These are phyloP conservation scores for Diplolepis rosae DNA, from an alignment of 2,888 invertebrate species.

Conservation along the genomic window DNA sequence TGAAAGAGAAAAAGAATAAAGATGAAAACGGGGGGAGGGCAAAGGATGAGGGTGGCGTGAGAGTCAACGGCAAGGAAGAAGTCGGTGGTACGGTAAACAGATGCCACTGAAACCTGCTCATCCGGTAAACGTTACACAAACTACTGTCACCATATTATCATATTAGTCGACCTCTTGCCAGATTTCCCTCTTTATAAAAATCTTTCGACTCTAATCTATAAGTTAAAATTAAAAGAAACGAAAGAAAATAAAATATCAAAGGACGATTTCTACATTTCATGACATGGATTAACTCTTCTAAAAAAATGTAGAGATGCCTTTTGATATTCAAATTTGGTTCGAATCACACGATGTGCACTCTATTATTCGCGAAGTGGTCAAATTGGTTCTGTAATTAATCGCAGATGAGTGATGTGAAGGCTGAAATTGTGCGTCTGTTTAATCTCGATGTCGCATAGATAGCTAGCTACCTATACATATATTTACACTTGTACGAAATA, in stretches of 20 bases:
- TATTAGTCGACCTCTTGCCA: slow-evolving; percentile 50
- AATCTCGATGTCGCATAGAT: background rate
- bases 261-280: no score
- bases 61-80: slow-evolving; percentile 52
- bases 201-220: background rate
- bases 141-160: slow-evolving; percentile 54
- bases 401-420: slow-evolving; percentile 4
- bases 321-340: background rate
- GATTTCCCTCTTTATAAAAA: slow-evolving; percentile 50
- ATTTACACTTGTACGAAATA: slow-evolving; percentile 14
- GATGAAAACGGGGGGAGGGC: background rate
- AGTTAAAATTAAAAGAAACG: background rate
- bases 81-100: slow-evolving; percentile 64
- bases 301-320: background rate
- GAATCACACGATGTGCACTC: background rate
- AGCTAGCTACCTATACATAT: no score
- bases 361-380: slow-evolving; percentile 2
- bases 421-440: background rate
- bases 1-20: slow-evolving; percentile 4
- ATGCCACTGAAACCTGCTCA: slow-evolving; percentile 63
- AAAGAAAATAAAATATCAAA: no score
- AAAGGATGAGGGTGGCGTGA: background rate
- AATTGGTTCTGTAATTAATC: slow-evolving; percentile 11
- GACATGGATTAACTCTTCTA: no score
- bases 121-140: slow-evolving; percentile 64